Evolutionary conservation across 1,140 invertebrate genomes (phyloP), one percentile per base, ranked within the genome.

Genomic region (Drosophila busckii): DNA sequence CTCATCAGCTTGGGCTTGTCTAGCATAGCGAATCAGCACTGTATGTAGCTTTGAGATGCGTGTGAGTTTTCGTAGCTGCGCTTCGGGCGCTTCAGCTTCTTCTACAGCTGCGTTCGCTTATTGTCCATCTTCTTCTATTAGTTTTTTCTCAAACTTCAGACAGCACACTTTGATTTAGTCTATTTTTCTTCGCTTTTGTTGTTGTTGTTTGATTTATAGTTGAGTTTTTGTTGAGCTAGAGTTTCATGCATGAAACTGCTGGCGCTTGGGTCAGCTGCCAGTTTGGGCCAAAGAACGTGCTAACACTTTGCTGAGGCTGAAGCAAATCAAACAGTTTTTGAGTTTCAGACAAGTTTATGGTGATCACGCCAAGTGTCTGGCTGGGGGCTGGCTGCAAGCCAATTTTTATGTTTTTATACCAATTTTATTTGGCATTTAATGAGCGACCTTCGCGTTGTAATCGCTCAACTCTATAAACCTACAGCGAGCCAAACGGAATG

Each of bases 401-500:
- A 78, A 78, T 80, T 78, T 56, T 69, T 41, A 61, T 82, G 69
- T 65, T 80, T 82, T 75, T 80, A 75, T 80, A 82, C 60, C 69
- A 63, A 80, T 82, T 80, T 80, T 82, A 82, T 80, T 80, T 82
- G 69, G 69, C 75, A 75, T 82, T 80, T 80, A 80, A 80, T 80
- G 75, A 73, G 71, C 75, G 75, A 70, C 75, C 75, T 80, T 80
- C 75, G 69, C 42, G 55, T 75, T 80, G 75, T 80, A 80, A 80
- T 69, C 75, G 68, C 25, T 42, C 42, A 44, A 53, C 46, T 55
- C 60, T 60, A 82, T 80, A 82, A 80, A 82, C 73, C 73, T 63
- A 80, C 75, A 78, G 66, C 73, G 23, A 53, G 40, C 2, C 16
- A 23, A 23, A 53, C 64, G 68, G 75, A 78, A 73, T 80, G 73